Evolutionary conservation across 2,113 vertebrate species (phyloP).

Genomic region (Ranitomeya variabilis): DNA sequence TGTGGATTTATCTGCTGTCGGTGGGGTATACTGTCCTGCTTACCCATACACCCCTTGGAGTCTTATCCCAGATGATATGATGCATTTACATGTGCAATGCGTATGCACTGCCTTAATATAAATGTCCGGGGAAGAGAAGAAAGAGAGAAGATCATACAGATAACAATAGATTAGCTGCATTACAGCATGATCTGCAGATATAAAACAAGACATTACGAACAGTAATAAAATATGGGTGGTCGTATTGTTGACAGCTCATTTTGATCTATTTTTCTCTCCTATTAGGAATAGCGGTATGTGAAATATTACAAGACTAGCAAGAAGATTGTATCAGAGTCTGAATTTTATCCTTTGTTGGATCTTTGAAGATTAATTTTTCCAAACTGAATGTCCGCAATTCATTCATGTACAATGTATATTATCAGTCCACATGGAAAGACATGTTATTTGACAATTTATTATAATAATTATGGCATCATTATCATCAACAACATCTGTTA

Average conservation of each 20-base stretch:
- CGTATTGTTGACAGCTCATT: not conserved
- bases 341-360: not conserved
- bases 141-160: not conserved
- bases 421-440: not conserved
- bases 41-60: not conserved
- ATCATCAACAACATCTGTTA: not conserved
- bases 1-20: constrained; percentile 5
- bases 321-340: not conserved
- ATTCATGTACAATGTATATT: not conserved
- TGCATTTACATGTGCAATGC: not conserved
- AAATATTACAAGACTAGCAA: not conserved
- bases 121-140: not conserved
- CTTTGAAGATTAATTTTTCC: not conserved
- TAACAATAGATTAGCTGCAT: not conserved
- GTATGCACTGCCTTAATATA: not conserved
- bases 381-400: not conserved
- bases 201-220: not conserved
- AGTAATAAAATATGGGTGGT: not conserved
- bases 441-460: not conserved
- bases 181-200: not conserved
- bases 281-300: not conserved
- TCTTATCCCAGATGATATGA: not conserved
- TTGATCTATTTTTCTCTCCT: not conserved
- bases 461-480: not conserved
- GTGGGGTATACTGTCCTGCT: not conserved